phyloP scores from a whole-genome alignment of 2,888 invertebrate genomes.

The Trichopoda pennipes region DNA sequence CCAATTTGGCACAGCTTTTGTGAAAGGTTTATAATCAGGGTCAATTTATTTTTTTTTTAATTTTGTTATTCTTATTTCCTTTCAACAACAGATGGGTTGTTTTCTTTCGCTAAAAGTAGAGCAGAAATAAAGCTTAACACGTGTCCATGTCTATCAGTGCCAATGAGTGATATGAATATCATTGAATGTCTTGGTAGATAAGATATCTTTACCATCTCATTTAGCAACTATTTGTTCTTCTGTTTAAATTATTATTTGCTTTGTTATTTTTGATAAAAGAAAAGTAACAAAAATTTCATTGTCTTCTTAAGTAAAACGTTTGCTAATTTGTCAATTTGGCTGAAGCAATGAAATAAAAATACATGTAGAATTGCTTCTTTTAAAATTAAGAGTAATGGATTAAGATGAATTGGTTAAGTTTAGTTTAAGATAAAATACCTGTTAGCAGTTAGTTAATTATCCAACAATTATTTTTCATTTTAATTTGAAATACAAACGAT shows the following conservation, averaged over 20 bases:
- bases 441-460: too few relatives aligned
- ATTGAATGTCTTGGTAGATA: constrained; percentile 35
- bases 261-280: too few relatives aligned
- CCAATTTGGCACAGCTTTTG: constrained; percentile 49
- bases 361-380: too few relatives aligned
- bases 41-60: constrained; percentile 30
- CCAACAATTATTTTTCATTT: too few relatives aligned
- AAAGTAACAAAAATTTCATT: neutral
- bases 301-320: constrained; percentile 1
- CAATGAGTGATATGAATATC: constrained; percentile 7
- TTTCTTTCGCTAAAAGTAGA: neutral
- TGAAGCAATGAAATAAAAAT: neutral
- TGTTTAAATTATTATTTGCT: too few relatives aligned
- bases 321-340: neutral
- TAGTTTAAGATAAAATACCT: too few relatives aligned
- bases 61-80: constrained; percentile 5
- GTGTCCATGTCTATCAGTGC: constrained; percentile 8
- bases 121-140: constrained; percentile 14
- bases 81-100: neutral
- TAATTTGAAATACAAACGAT: too few relatives aligned
- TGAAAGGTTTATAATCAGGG: constrained; percentile 45
- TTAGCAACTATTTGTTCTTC: too few relatives aligned
- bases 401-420: too few relatives aligned
- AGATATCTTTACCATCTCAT: constrained; percentile 27
- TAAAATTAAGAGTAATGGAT: too few relatives aligned